Evolutionary conservation across 2,113 vertebrate genomes (phyloP), one percentile per base, ranked within the genome.

Genomic region (Promerops cafer): DNA sequence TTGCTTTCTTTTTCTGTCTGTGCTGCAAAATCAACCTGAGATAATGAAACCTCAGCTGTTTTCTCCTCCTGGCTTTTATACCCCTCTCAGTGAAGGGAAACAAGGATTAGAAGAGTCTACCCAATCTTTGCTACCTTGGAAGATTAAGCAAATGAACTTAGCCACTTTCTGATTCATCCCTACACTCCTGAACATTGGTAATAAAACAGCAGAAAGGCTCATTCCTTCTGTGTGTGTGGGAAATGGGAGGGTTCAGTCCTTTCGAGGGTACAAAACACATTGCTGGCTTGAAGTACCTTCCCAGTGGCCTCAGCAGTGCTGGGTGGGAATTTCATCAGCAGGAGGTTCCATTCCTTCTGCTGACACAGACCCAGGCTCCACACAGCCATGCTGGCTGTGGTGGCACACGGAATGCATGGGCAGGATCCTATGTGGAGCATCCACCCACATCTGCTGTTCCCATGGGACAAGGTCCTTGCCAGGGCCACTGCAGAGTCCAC

Each of bases 331-430:
- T 61, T 61, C 40, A 27, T 17, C 1, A 7, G 15, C 39, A 30
- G 74, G 45, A 81, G 28, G 9, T 40, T 65, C 81, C 57, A 50
- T 28, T 45, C 40, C 42, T 77, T 42, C 26, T 24, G 72, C 1
- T 2, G 22, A 31, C 1, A 4, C 54, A 78, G 44, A 39, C 16
- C 31, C 17, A 37, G 6, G 0, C 17, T 28, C 39, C 1, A 5
- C 44, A 39, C 11, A 59, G 37, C 37, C 15, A 1, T 23, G 11
- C 24, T 7, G 3, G 45, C 21, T 5, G 0, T 42, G 35, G 50
- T 39, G 44, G 47, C 65, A 87, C 44, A 59, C 2, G 0, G 0
- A 30, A 63, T 0, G 0, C 0, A 1, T 2, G 9, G 31, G 23
- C 28, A 75, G 50, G 24, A 14, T 91, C 40, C 70, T 3, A 1